Conservation (phyloP, 1,140 invertebrate species). For the Prorops nasuta region DNA sequence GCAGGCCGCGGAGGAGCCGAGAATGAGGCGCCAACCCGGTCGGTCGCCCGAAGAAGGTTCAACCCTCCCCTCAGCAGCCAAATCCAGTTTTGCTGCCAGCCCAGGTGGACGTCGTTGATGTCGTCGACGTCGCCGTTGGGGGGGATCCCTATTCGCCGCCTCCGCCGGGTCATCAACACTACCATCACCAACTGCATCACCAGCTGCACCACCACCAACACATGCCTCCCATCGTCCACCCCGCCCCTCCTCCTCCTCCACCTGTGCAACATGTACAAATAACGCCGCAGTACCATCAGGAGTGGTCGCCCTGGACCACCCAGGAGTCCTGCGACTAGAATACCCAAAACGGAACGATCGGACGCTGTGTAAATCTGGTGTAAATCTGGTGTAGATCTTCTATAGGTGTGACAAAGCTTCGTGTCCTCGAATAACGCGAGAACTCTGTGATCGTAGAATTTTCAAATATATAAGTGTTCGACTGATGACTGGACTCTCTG, state of each 20-base stretch:
- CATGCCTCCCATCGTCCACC: constrained; percentile 31
- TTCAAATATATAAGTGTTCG: too few species aligned
- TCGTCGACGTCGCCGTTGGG: constrained; percentile 47
- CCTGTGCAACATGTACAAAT: constrained; percentile 36
- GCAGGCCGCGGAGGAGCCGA: constrained; percentile 63
- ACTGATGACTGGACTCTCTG: too few species aligned
- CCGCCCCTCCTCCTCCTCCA: constrained; percentile 32
- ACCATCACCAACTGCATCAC: constrained; percentile 38
- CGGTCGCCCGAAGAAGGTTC: constrained; percentile 55
- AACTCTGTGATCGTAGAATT: too few species aligned
- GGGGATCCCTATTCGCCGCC: constrained; percentile 53
- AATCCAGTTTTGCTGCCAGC: constrained; percentile 25
- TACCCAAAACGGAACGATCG: neutral
- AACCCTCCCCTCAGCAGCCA: constrained; percentile 41
- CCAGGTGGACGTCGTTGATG: constrained; percentile 44
- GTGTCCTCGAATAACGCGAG: too few species aligned
- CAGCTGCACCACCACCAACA: constrained; percentile 36
- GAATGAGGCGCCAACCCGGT: constrained; percentile 67
- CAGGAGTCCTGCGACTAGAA: constrained; percentile 48
- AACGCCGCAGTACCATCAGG: constrained; percentile 40
- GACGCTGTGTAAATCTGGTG: neutral
- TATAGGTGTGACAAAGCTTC: neutral
- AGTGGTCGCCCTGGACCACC: constrained; percentile 49
- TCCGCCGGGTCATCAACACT: constrained; percentile 54
- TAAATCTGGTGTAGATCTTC: neutral